phyloP scores from a whole-genome alignment of 2,797 vertebrate genomes.

The Centropyge bicolor region DNA sequence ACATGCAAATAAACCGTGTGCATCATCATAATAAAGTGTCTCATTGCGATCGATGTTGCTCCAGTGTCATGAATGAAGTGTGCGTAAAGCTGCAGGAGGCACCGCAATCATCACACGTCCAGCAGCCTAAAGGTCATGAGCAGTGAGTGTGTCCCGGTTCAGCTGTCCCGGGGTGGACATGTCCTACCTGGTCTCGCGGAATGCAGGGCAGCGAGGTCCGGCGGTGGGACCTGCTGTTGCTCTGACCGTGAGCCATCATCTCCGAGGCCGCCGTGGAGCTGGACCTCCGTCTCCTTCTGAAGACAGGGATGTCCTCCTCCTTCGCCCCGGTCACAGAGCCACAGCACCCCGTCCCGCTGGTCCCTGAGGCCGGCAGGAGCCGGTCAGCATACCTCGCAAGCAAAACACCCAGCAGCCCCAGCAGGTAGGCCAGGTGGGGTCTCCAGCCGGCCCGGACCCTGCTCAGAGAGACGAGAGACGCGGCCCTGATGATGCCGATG shows the following conservation, averaged over 20 bases:
- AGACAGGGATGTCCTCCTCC: slow-evolving; percentile 88
- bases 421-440: slow-evolving; percentile 92
- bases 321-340: slow-evolving; percentile 86
- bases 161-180: slow-evolving; percentile 41
- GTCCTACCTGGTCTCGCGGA: slow-evolving; percentile 93
- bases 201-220: slow-evolving; percentile 95
- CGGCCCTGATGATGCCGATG: slow-evolving; percentile 87
- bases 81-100: slow-evolving; percentile 43
- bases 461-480: slow-evolving; percentile 86
- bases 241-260: slow-evolving; percentile 90
- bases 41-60: slow-evolving; percentile 11
- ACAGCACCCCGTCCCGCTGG: slow-evolving; percentile 85
- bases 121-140: slow-evolving; percentile 37
- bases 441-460: slow-evolving; percentile 88
- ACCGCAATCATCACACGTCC: background rate
- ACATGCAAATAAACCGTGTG: slow-evolving; percentile 14
- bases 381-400: slow-evolving; percentile 89
- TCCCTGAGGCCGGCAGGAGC: slow-evolving; percentile 86
- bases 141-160: background rate
- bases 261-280: slow-evolving; percentile 91
- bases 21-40: slow-evolving; percentile 34
- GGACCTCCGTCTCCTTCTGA: slow-evolving; percentile 90
- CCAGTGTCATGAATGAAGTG: slow-evolving; percentile 19
- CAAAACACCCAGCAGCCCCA: slow-evolving; percentile 89
- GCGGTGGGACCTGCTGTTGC: slow-evolving; percentile 90